phyloP scores from a whole-genome alignment of 2,888 invertebrate species.

The Cylindroiulus punctatus region DNA sequence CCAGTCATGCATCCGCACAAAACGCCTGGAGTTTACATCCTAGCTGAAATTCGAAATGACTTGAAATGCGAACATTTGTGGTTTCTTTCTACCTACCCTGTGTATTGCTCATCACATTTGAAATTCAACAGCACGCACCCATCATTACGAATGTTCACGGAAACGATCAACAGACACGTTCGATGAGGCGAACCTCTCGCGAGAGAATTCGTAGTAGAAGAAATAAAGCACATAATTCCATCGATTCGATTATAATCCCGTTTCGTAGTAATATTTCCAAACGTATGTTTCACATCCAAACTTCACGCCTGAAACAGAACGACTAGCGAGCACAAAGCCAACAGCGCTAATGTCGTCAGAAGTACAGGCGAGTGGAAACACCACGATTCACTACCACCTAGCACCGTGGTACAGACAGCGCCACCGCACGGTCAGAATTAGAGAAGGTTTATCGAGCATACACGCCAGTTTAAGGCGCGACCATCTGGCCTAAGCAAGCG shows the following conservation, averaged over 20 bases:
- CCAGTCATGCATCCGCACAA: background rate
- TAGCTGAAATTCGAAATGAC: background rate
- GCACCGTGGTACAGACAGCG: background rate
- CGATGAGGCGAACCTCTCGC: background rate
- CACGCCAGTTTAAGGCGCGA: background rate
- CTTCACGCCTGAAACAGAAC: background rate
- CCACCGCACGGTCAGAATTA: background rate
- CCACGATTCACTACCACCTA: too few species aligned
- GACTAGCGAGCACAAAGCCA: background rate
- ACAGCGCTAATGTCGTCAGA: background rate
- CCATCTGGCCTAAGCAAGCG: background rate
- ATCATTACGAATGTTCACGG: conserved; percentile 36
- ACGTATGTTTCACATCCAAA: background rate
- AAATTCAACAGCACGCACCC: conserved; percentile 43
- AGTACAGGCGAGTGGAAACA: background rate
- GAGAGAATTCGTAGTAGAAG: background rate
- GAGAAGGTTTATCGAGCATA: background rate
- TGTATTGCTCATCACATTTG: conserved; percentile 41
- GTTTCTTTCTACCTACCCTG: background rate
- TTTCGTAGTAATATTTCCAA: conserved; percentile 35
- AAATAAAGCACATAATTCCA: conserved; percentile 39
- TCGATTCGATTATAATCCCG: conserved; percentile 8
- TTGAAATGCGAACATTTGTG: background rate
- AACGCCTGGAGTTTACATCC: background rate
- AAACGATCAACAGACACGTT: background rate